A percentile compares a stretch with the other conserved stretches of the same genome.
These are phyloP conservation scores for Andrena minutula DNA, from an alignment of 2,888 invertebrate genomes.

Conservation along the genomic window DNA sequence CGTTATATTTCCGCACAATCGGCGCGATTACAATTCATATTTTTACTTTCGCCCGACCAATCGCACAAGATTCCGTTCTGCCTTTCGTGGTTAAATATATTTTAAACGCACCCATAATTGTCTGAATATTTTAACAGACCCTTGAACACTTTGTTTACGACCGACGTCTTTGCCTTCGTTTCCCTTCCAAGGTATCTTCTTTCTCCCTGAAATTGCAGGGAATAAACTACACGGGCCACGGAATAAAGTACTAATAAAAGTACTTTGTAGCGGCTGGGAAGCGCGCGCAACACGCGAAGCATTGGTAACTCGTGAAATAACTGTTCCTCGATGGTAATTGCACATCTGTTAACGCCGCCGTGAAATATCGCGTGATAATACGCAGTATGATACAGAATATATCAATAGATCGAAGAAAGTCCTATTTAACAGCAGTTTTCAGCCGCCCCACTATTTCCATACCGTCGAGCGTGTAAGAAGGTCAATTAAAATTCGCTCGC, in stretches of 20 bases:
- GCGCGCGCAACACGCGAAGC: too few relatives aligned
- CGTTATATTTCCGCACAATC: conserved; percentile 41
- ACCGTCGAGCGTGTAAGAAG: not conserved
- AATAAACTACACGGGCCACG: not conserved
- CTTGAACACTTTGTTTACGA: not conserved
- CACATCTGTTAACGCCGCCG: not conserved
- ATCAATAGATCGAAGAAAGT: not conserved
- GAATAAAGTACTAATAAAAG: not conserved
- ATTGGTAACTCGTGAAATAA: too few relatives aligned
- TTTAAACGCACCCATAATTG: not conserved
- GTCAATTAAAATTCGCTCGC: not conserved
- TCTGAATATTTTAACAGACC: not conserved
- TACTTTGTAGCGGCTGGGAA: not conserved
- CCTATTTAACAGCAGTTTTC: not conserved
- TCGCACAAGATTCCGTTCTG: conserved; percentile 1
- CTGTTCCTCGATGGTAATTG: not conserved
- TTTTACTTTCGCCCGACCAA: conserved; percentile 49
- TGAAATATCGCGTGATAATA: not conserved
- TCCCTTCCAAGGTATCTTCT: not conserved
- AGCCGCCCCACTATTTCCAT: not conserved
- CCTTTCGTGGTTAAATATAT: not conserved
- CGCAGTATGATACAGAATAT: not conserved
- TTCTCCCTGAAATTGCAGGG: not conserved
- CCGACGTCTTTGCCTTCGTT: not conserved
- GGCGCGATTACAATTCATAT: conserved; percentile 41